phyloP scores from a whole-genome alignment of 1,140 invertebrate genomes.

The Yoshiicerus persimilis region DNA sequence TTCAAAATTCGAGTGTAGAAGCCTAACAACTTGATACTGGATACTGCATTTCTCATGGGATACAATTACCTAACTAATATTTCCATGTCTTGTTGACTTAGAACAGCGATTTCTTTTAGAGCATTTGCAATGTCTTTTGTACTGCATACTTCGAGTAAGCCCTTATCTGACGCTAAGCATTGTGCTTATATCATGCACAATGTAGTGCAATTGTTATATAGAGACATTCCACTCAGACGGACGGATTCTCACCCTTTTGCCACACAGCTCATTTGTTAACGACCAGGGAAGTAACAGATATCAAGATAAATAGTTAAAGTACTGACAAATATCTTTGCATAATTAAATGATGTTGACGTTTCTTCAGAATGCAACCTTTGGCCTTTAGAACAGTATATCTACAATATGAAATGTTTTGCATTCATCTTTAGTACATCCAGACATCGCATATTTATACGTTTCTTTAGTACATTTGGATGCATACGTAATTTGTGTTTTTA shows the following conservation, averaged over 20 bases:
- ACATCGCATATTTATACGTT: no score
- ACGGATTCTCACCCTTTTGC: background rate
- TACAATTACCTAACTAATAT: constrained; percentile 7
- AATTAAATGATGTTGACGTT: background rate
- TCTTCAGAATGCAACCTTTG: background rate
- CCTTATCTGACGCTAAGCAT: background rate
- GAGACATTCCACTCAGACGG: background rate
- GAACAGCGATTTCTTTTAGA: background rate
- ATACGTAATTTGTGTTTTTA: no score
- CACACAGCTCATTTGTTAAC: background rate
- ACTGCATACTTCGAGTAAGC: background rate
- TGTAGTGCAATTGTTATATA: background rate
- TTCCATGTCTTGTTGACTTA: background rate
- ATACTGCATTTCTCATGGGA: background rate
- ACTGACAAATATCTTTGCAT: background rate
- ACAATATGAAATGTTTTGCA: background rate
- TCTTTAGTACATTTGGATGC: no score
- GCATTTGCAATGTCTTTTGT: background rate
- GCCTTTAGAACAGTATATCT: background rate
- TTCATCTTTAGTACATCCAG: background rate
- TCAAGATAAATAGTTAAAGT: background rate
- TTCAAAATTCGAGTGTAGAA: background rate
- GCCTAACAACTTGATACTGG: background rate
- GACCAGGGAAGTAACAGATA: background rate
- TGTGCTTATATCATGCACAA: background rate